Evolutionary conservation across 2,113 vertebrate species (phyloP).

Genomic region (Corydoras maculifer): DNA sequence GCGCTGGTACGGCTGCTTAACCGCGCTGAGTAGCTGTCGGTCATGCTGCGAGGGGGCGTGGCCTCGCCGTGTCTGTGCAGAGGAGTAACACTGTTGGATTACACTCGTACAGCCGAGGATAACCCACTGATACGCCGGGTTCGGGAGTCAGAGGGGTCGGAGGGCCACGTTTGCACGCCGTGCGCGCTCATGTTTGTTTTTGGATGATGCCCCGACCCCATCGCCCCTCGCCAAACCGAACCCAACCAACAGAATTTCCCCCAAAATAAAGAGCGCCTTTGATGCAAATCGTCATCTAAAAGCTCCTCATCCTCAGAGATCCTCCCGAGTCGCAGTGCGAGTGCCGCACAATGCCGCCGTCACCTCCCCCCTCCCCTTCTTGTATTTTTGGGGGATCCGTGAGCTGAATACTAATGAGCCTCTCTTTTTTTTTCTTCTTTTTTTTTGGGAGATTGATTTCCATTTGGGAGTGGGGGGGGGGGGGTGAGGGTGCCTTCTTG

Average conservation of each 20-base stretch:
- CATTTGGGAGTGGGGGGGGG: not conserved
- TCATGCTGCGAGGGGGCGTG: not conserved
- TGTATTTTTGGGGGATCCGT: slow-evolving; percentile 20
- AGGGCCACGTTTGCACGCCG: too few relatives aligned
- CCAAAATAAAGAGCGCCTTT: not conserved
- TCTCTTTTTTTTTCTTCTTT: not conserved
- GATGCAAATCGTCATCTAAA: not conserved
- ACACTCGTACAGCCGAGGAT: too few relatives aligned
- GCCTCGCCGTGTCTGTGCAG: not conserved
- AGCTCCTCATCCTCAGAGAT: not conserved
- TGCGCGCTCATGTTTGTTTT: too few relatives aligned
- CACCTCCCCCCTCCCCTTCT: slow-evolving; percentile 4
- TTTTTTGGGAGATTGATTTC: slow-evolving; percentile 13
- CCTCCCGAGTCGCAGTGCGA: not conserved
- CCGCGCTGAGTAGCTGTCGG: not conserved
- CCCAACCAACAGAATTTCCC: not conserved
- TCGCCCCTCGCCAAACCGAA: too few relatives aligned
- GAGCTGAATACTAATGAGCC: slow-evolving; percentile 21
- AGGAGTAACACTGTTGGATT: not conserved
- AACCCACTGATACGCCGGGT: too few relatives aligned
- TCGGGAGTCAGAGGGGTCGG: too few relatives aligned
- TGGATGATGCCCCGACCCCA: too few relatives aligned
- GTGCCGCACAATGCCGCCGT: slow-evolving; percentile 5
- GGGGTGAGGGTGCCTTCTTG: not conserved
- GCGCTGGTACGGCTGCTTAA: not conserved